A percentile compares a stretch with the other conserved stretches of the same genome.
Evolutionary conservation across 2,888 invertebrate genomes (phyloP).

Genomic region (Eupithecia tripunctaria): DNA sequence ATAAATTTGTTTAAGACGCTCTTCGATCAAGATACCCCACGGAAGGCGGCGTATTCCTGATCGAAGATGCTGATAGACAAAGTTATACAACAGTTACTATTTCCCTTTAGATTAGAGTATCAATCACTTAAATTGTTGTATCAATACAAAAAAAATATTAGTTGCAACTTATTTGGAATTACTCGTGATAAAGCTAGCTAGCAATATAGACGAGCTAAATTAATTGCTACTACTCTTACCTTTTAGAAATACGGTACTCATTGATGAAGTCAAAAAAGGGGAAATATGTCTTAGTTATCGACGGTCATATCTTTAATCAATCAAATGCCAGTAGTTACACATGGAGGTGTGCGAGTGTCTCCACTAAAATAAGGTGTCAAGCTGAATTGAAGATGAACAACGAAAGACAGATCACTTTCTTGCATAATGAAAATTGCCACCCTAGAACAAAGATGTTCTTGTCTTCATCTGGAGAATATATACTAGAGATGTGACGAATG

Average conservation of each 20-base stretch:
- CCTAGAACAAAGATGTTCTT: slow-evolving; percentile 25
- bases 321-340: background rate
- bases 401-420: slow-evolving; percentile 33
- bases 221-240: no score
- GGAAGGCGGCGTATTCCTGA: no score
- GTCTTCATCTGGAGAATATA: slow-evolving; percentile 3
- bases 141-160: no score
- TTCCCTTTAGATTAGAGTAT: no score
- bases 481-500: background rate
- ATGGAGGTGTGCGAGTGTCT: slow-evolving; percentile 42
- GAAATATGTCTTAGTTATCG: slow-evolving; percentile 44
- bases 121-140: no score
- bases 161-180: no score
- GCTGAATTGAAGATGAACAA: slow-evolving; percentile 45
- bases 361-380: slow-evolving; percentile 37
- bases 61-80: no score
- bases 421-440: slow-evolving; percentile 49
- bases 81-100: no score
- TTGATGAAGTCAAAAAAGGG: slow-evolving; percentile 49
- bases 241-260: slow-evolving; percentile 42
- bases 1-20: no score
- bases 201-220: no score
- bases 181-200: no score
- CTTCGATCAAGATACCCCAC: no score
- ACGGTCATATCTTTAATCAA: slow-evolving; percentile 47